Evolutionary conservation across 2,888 invertebrate genomes (phyloP), one percentile per base, ranked within the genome.

Genomic region (Pantelozetes paolii): DNA sequence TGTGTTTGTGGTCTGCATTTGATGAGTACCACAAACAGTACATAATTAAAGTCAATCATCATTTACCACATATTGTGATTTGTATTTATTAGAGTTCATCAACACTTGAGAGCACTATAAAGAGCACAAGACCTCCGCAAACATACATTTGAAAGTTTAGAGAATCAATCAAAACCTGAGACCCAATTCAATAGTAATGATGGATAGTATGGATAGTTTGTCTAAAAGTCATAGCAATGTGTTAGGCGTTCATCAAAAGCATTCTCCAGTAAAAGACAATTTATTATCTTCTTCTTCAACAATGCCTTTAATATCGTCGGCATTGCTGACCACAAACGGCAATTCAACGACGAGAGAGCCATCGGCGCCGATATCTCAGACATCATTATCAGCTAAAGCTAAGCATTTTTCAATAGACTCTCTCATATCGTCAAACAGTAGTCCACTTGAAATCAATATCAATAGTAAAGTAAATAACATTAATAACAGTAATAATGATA

Each of bases 61-160:
- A 23, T 57, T 18, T 20, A 57, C 57, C 57, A 20, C 57, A 57
- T 57, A 57, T 57, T 57, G 57, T 5, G 57, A 57, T 26, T 28
- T 23, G 23, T 57, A 57, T 57, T 57, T 57, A 57, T 57, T 57
- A 13, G 18, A 57, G 57, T 57, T 57, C 26, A 57, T 57, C 57
- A 57, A 57, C 26, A 9, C 28, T 57, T 57, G 8, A 15, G 11
- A 45, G 15, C 40, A 40, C n/a, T n/a, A n/a, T n/a, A n/a, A 36
- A 36, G 36, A 36, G 36, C 36, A 50, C 20, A 5, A n/a, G 20
- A n/a, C 6, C 9, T 18, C 6, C 36, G 5, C 36, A 36, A 11
- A 36, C 5, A 36, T 36, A 36, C 36, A 36, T 50, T 6, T 50
- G n/a, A 20, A 18, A 50, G 6, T 9, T 18, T 6, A 9, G 50